Percentiles rank a stretch among this genome's conserved stretches.
Conservation (phyloP, 2,888 invertebrate genomes). For the Tribolium freemani region DNA sequence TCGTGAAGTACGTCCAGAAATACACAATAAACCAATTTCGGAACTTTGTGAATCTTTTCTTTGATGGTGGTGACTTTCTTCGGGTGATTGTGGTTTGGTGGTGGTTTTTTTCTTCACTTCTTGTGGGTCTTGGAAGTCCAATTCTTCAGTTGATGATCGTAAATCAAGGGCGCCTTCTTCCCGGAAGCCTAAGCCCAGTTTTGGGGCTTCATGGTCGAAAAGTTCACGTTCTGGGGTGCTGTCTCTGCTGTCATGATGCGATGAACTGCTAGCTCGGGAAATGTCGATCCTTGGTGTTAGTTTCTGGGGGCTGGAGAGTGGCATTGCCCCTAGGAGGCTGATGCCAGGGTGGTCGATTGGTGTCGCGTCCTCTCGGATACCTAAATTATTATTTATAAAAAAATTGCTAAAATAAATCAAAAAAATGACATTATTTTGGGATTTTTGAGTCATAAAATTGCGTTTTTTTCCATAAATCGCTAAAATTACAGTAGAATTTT, state of each 20-base stretch:
- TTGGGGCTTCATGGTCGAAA: conserved; percentile 64
- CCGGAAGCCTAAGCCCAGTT: conserved; percentile 65
- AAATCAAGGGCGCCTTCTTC: conserved; percentile 86
- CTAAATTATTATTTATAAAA: too few relatives aligned
- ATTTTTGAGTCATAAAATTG: too few relatives aligned
- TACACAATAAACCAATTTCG: conserved; percentile 81
- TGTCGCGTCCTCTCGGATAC: conserved; percentile 71
- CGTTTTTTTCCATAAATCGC: too few relatives aligned
- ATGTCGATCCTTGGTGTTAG: conserved; percentile 88
- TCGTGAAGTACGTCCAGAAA: conserved; percentile 85
- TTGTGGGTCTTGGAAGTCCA: conserved; percentile 82
- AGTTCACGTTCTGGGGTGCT: conserved; percentile 89
- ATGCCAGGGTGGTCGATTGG: conserved; percentile 61
- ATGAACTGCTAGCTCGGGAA: conserved; percentile 89
- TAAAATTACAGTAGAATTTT: too few relatives aligned
- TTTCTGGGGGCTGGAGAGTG: conserved; percentile 55
- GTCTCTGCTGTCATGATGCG: conserved; percentile 88
- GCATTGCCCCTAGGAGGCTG: conserved; percentile 61
- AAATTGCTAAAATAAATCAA: too few relatives aligned
- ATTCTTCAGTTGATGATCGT: conserved; percentile 89
- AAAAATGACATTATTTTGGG: too few relatives aligned
- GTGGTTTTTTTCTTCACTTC: conserved; percentile 58
- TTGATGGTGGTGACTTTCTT: conserved; percentile 60
- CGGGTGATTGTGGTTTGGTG: conserved; percentile 64
- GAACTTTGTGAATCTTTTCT: conserved; percentile 74